Conservation (phyloP, 1,140 invertebrate genomes). For the Vanessa atalanta region DNA sequence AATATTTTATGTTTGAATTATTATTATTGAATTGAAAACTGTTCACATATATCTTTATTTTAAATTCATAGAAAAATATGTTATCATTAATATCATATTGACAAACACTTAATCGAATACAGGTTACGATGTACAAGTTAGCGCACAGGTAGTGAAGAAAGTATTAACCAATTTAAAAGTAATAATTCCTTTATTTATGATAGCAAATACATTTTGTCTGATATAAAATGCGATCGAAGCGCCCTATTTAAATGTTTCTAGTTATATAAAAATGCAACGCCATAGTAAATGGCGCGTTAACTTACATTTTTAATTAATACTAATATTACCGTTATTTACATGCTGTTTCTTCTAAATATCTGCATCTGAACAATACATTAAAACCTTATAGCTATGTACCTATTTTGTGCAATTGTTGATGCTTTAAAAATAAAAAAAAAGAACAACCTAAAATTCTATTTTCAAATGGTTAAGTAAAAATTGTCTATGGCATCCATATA, state of each 20-base stretch:
- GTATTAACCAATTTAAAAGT: conserved; percentile 39
- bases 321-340: conserved; percentile 75
- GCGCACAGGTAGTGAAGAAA: conserved; percentile 42
- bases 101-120: conserved; percentile 25
- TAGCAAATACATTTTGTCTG: conserved; percentile 45
- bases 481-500: conserved; percentile 55
- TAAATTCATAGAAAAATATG: conserved; percentile 37
- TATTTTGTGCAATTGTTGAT: conserved; percentile 74
- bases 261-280: conserved; percentile 66
- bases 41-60: conserved; percentile 25
- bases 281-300: conserved; percentile 52
- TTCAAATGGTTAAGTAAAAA: conserved; percentile 40
- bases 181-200: conserved; percentile 45
- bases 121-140: conserved; percentile 44
- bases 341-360: conserved; percentile 79
- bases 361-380: conserved; percentile 80
- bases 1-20: background rate
- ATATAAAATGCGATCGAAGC: conserved; percentile 56
- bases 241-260: conserved; percentile 52
- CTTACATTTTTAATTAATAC: conserved; percentile 59
- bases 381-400: conserved; percentile 69
- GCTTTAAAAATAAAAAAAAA: conserved; percentile 37
- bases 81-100: conserved; percentile 32
- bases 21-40: conserved; percentile 12
- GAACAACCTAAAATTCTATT: conserved; percentile 36